A percentile compares a stretch with the other conserved stretches of the same genome.
phyloP scores from a whole-genome alignment of 2,797 vertebrate species.

The Naso thynnoides region DNA sequence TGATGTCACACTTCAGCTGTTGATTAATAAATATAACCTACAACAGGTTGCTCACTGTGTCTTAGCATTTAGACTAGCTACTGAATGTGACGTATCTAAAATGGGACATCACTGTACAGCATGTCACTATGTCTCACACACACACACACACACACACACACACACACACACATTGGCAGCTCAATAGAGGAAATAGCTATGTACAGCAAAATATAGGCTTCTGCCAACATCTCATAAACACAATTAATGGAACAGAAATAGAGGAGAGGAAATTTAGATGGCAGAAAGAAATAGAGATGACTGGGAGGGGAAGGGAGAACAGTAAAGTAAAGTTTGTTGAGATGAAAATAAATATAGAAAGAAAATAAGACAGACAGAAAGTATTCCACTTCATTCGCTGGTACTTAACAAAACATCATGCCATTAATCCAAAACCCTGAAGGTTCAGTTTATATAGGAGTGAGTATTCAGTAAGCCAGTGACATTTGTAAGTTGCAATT shows the following conservation, averaged over 20 bases:
- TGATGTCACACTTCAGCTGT: conserved; percentile 8
- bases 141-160: conserved; percentile 39
- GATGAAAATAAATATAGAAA: no score
- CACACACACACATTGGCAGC: conserved; percentile 55
- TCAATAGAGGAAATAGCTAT: conserved; percentile 68
- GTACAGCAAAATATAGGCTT: conserved; percentile 48
- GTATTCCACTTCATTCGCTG: not conserved
- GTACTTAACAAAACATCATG: no score
- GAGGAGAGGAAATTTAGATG: not conserved
- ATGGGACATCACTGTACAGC: conserved; percentile 62
- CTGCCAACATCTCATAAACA: conserved; percentile 64
- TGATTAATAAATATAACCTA: conserved; percentile 32
- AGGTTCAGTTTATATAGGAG: not conserved
- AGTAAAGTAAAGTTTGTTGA: conserved; percentile 25
- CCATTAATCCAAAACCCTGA: not conserved
- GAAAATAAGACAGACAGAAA: no score
- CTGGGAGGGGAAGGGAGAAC: not conserved
- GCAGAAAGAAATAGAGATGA: not conserved
- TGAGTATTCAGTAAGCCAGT: not conserved
- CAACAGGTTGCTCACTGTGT: conserved; percentile 7
- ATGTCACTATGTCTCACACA: conserved; percentile 39
- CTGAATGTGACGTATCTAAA: conserved; percentile 60
- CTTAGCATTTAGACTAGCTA: conserved; percentile 35
- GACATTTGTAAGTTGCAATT: not conserved
- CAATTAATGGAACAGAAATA: conserved; percentile 32